Base-by-base conservation (phyloP, 53 echinoderm and acorn worm genomes). In the Luidia sarsii region DNA sequence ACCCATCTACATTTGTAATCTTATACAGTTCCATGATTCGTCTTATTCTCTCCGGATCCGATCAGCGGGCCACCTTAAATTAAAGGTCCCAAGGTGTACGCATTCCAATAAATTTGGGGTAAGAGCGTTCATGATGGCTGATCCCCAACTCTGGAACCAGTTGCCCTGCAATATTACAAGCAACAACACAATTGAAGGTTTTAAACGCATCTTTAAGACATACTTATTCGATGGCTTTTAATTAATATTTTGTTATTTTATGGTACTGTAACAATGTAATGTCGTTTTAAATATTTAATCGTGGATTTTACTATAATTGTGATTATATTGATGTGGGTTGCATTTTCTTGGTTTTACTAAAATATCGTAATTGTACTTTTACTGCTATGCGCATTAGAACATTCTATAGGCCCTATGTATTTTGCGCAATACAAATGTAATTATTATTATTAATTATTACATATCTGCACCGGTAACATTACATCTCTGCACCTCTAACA, bases 111-210 rank as follows among this genome's bases (percentile, higher is more conserved):
- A 39, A 67, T 45, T 25, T 24, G 45, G 67, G 37, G 43, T 41
- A 11, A 35, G 67, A 43, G 45, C 67, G 4, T 67, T 67, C 43
- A 43, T 67, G 67, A 27, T 67, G 28, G 67, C 29, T 67, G 45
- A 45, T 45, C 43, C 67, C 2, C 41, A 27, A 11, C 67, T 41
- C 4, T 67, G 67, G 67, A 67, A 67, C 67, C 67, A 67, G 46
- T 41, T 67, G 25, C 67, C 67, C 3, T 41, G 25, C 29, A 24
- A 67, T 33, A 67, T 67, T 45, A 67, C 43, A 45, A 14, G 3
- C 9, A 28, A 27, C 27, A 28, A 19, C 7, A 27, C 59, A 3
- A 3, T 59, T 24, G 9, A 22, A 27, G 46, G 41, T 39, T 67
- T 67, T 67, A 67, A 67, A 67, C 45, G 67, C 2, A 0, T 41